Evolutionary conservation across 2,797 vertebrate genomes (phyloP), one percentile per base, ranked within the genome.

Genomic region (Malacoraja senta): DNA sequence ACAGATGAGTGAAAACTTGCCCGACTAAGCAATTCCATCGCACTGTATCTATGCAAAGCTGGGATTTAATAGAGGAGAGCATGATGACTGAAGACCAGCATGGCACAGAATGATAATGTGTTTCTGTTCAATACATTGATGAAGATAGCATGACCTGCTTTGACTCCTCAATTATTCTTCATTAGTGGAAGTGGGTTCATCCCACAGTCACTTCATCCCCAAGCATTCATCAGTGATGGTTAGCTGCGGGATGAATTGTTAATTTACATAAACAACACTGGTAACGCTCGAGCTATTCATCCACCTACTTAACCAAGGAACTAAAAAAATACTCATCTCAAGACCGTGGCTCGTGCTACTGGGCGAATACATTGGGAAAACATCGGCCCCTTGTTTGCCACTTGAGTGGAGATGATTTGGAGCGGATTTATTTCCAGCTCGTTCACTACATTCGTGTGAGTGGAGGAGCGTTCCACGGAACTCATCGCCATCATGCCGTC

Each of bases 111-210:
- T 61, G 53, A 61, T 61, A 84, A 29, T 0, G 21, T 7, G 13
- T 7, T 38, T 79, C 78, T 79, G 78, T 53, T 84, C 53, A n/a
- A 61, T n/a, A n/a, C 26, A 15, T 61, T 61, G 53, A 84, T 58
- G 81, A 84, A 84, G 44, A 84, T 84, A n/a, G 8, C 26, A 58
- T 58, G 12, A 84, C 53, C 1, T 58, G 81, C 53, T 24, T 29
- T n/a, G 24, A 9, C 12, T 84, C 58, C 29, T 84, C 81, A 84
- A 84, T 84, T 84, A 84, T 58, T 84, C 81, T 84, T 84, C 81
- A 84, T 84, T 61, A 61, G 8, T 26, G 13, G 81, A 58, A n/a
- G 53, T 24, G 13, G 53, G 8, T 61, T 61, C 53, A 53, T 10
- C 24, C 26, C 6, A 19, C 44, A 61, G 21, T 29, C 44, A 84